These are phyloP conservation scores for Bostrychus sinensis DNA, from an alignment of 2,113 vertebrate species.

Conservation along the genomic window DNA sequence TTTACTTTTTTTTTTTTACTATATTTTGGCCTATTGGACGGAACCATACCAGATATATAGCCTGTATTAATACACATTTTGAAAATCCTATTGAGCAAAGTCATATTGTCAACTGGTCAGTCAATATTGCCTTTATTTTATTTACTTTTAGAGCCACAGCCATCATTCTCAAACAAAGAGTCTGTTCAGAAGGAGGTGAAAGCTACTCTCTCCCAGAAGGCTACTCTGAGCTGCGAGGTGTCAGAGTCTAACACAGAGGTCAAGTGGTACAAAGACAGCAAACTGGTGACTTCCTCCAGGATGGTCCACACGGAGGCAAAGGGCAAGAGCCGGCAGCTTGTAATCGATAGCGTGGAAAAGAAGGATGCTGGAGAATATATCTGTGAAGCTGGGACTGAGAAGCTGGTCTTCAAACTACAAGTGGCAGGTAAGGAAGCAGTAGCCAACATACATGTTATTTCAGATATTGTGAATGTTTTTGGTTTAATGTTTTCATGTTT, in stretches of 20 bases:
- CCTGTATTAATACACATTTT: no score
- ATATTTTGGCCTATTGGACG: no score
- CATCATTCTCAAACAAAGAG: conserved; percentile 77
- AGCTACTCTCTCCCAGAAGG: conserved; percentile 68
- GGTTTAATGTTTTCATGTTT: conserved; percentile 3
- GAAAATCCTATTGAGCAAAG: no score
- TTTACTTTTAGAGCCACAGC: conserved; percentile 37
- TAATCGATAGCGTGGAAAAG: conserved; percentile 79
- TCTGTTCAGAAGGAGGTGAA: conserved; percentile 80
- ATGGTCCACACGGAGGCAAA: conserved; percentile 69
- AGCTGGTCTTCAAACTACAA: conserved; percentile 75
- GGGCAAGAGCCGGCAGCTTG: conserved; percentile 73
- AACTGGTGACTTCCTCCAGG: conserved; percentile 68
- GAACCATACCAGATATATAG: no score
- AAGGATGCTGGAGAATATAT: conserved; percentile 82
- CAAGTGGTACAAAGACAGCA: conserved; percentile 86
- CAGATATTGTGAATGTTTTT: neutral
- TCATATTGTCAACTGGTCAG: no score
- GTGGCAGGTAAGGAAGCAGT: conserved; percentile 65
- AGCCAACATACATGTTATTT: neutral
- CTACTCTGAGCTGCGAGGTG: conserved; percentile 79
- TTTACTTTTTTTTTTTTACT: no score
- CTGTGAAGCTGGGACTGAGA: conserved; percentile 81
- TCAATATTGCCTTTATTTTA: conserved; percentile 4
- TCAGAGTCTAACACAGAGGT: conserved; percentile 75